Evolutionary conservation across 2,888 invertebrate species (phyloP), one percentile per base, ranked within the genome.

Genomic region (Patella depressa): DNA sequence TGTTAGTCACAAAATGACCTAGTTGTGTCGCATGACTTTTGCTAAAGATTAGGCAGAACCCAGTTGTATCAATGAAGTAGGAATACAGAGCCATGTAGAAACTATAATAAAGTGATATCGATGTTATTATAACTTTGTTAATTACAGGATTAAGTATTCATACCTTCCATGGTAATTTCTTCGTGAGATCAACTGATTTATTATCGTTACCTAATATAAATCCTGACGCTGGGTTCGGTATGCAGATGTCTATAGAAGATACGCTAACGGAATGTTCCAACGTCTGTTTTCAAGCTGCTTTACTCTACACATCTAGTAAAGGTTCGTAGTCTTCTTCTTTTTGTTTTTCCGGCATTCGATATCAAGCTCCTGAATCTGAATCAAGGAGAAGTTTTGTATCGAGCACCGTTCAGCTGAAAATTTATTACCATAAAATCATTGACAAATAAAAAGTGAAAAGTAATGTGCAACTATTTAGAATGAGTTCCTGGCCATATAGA

Each of bases 121-220:
- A 53, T 45, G 45, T 19, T 75, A 24, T 71, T 17, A 17, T 17
- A 24, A 24, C 24, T 71, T 76, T 70, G 45, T 24, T 34, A 24
- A 73, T 80, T 84, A 3, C 95, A 89, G 98, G 99, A 19, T 93
- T 99, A 78, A 94, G 96, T 53, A 97, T 99, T 87, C 98, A 99
- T 92, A 97, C 98, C 89, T 99, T 99, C 95, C 98, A 99, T 93
- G 99, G 99, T 69, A 99, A 99, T 93, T 98, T 98, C 94, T 99
- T 99, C 93, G 99, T 99, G 74, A 94, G 99, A 4, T 98, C 99
- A 0, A 98, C 98, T 4, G 99, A 99, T 93, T 93, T 99, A 77
- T 93, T 99, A 78, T 97, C 98, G 15, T 93, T 99, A 85, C 98
- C 99, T 65, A 99, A 99, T 93, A 96, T 98, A 79, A 99, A 98